Base-by-base conservation (phyloP, 2,113 vertebrate genomes). In the Coptodon bakossiorum region DNA sequence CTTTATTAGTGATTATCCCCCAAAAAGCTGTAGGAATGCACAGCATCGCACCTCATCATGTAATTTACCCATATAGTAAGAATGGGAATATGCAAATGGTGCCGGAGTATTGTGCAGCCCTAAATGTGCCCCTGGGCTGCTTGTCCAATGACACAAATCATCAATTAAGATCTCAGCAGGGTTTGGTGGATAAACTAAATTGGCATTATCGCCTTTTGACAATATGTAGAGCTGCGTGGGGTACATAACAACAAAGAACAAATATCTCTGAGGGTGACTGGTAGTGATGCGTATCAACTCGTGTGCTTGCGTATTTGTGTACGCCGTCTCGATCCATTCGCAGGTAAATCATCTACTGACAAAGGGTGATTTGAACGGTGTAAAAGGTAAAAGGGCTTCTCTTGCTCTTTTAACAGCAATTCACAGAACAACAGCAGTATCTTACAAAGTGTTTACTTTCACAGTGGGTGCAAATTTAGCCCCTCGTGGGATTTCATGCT, bases 131-230 rank as follows among this genome's bases (percentile, higher is more conserved):
- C 95, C 94, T 16, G 84, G 96, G 96, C 95, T 96, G 94, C 93
- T 95, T 95, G 95, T 96, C 97, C 96, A 96, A 96, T 94, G 95
- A 97, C 95, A 97, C 96, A 96, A 96, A 96, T 97, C 96, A 96
- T 96, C 96, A 97, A 97, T 97, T 97, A 97, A 95, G 95, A 96
- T 96, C 96, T 93, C 96, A 97, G 96, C 96, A 94, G 96, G 96
- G 88, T 93, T 95, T 91, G 66, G 50, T 76, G 90, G 85, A 91
- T 91, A 95, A 94, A 96, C 95, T 95, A 95, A 96, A 96, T 96
- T 96, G 95, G 91, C 93, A 94, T 95, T 88, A 91, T 94, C 92
- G 86, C 89, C 90, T 93, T 95, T 94, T 91, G 87, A 93, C 90
- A 92, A 96, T 85, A 91, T 92, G 93, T 80, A 86, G 91, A 94